phyloP scores from a whole-genome alignment of 2,113 vertebrate genomes.

The Anarhynchus alexandrinus region DNA sequence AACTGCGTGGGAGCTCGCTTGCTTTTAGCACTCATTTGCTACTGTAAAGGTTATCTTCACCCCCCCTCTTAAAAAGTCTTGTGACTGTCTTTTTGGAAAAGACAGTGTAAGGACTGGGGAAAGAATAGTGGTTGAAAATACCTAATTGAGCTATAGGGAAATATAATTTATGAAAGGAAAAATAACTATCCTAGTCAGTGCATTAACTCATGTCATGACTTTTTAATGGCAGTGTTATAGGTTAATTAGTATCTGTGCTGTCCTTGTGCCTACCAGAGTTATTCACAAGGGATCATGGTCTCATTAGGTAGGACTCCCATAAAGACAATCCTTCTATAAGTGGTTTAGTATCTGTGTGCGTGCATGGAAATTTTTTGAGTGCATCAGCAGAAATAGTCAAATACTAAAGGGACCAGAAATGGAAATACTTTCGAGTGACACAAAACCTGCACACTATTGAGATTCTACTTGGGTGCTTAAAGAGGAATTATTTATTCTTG shows the following conservation, averaged over 20 bases:
- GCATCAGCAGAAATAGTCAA: neutral
- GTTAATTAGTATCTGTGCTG: conserved; percentile 18
- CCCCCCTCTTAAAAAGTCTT: neutral
- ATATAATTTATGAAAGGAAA: conserved; percentile 2
- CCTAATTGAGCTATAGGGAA: neutral
- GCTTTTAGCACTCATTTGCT: neutral
- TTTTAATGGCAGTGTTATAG: conserved; percentile 22
- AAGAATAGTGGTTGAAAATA: neutral
- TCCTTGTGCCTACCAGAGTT: neutral
- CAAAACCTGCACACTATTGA: neutral
- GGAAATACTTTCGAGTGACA: neutral
- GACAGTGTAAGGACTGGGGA: neutral
- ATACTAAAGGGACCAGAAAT: neutral
- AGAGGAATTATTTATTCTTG: neutral
- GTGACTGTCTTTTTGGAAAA: neutral
- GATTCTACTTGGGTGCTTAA: neutral
- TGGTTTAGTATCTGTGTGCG: neutral
- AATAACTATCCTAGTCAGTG: neutral
- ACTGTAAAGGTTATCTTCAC: neutral
- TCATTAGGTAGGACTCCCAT: neutral
- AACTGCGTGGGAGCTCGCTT: neutral
- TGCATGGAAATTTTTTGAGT: neutral
- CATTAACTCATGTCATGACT: conserved; percentile 19
- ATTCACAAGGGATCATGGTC: neutral
- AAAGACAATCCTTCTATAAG: neutral